Evolutionary conservation across 2,113 vertebrate species (phyloP).

Genomic region (Zosterops pallidus): DNA sequence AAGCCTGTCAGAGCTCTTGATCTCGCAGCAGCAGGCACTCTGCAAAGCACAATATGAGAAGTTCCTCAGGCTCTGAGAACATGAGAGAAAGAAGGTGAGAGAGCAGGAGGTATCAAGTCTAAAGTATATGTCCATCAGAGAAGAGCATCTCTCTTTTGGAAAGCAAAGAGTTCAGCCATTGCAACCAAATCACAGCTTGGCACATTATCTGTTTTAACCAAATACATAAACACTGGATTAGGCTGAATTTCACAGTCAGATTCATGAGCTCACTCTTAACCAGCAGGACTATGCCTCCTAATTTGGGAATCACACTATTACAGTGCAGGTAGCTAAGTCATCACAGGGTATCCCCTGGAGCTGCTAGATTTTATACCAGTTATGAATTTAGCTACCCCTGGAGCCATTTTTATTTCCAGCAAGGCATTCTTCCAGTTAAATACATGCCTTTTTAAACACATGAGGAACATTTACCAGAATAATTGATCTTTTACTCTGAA

Average conservation of each 20-base stretch:
- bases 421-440: background rate
- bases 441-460: background rate
- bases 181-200: background rate
- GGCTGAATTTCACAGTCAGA: background rate
- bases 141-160: background rate
- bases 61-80: background rate
- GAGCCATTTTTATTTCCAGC: background rate
- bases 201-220: background rate
- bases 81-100: fast-evolving
- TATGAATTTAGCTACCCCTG: background rate
- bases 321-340: background rate
- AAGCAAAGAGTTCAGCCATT: background rate
- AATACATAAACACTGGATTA: background rate
- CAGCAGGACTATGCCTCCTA: background rate
- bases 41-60: background rate
- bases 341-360: background rate
- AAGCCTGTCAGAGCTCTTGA: background rate
- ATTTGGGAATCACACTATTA: background rate
- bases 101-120: background rate
- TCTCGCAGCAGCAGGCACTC: background rate
- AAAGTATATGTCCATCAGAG: background rate
- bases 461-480: background rate
- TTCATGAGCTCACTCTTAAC: background rate
- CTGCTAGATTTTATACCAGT: background rate
- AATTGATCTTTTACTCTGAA: constrained; percentile 28